Evolutionary conservation across 1,140 invertebrate species (phyloP), one percentile per base, ranked within the genome.

Genomic region (Spodoptera frugiperda): DNA sequence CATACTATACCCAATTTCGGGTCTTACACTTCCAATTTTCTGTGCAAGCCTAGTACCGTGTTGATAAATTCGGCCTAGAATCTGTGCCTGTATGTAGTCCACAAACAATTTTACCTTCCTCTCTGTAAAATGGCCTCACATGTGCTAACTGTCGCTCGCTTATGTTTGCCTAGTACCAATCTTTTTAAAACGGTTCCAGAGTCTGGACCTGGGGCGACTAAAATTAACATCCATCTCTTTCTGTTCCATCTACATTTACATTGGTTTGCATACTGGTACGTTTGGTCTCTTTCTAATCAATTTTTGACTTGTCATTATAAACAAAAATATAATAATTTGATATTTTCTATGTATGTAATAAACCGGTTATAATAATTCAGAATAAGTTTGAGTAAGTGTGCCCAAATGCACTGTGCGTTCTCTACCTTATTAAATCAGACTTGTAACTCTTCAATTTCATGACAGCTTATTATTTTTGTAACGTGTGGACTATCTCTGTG

Each of bases 121-220:
- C n/a, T 44, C n/a, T 44, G 44, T 61, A 15, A 39, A 61, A 8
- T n/a, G 14, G 15, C 30, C 15, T 8, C 4, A 10, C 3, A 61
- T 17, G 10, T 2, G 51, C 54, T 10, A 57, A 14, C 19, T 39
- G 3, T 48, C 17, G 12, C 6, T 19, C 1, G 44, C 61, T 61
- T 17, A 12, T 73, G 71, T 21, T 49, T 48, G 12, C 71, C 71
- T 61, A 61, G 71, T 73, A 73, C 0, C 21, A 49, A 49, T 73
- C 19, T 73, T 59, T 59, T n/a, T 49, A 30, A 59, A 25, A 48
- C 25, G 46, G 33, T 49, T 70, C 12, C 46, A 1, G 48, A 70
- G 57, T 17, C 25, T 71, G 48, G 51, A 77, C 25, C 25, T 59
- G 51, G 51, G 49, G 25, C 59, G 48, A 19, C 44, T 48, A 61